Percentiles rank a stretch among this genome's conserved stretches.
Evolutionary conservation across 23 tunicate genomes (phyloP).

Genomic region (Styela clava): DNA sequence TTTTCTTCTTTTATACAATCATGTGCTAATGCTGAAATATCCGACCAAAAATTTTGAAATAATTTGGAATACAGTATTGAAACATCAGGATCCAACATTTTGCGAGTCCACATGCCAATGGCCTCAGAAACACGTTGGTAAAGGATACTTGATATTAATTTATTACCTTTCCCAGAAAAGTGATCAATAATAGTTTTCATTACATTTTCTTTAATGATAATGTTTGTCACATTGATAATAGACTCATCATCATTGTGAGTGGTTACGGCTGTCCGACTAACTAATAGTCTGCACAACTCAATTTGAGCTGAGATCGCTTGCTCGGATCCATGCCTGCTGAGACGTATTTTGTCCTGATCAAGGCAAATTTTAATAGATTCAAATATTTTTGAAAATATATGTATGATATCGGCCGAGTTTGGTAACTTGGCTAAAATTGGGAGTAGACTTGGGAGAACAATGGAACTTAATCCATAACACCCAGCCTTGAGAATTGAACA

Average conservation of each 20-base stretch:
- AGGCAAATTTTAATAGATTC: slow-evolving; percentile 26
- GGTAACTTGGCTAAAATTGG: slow-evolving; percentile 50
- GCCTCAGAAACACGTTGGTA: not conserved
- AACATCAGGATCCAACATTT: not conserved
- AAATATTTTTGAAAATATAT: slow-evolving; percentile 54
- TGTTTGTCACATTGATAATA: not conserved
- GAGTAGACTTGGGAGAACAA: slow-evolving; percentile 32
- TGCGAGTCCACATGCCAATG: not conserved
- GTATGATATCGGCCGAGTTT: slow-evolving; percentile 15
- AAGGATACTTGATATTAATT: not conserved
- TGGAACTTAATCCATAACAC: slow-evolving; percentile 61
- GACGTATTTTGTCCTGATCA: slow-evolving; percentile 8
- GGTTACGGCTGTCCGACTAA: not conserved
- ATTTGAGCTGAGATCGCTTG: not conserved
- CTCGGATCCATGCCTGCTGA: slow-evolving; percentile 8
- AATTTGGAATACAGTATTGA: not conserved
- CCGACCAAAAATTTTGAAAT: not conserved
- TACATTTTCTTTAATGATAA: not conserved
- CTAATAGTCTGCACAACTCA: slow-evolving; percentile 3
- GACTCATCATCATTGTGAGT: no score
- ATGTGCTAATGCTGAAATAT: not conserved
- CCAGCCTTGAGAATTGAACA: slow-evolving; percentile 47
- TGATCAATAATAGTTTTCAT: not conserved
- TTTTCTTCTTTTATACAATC: not conserved
- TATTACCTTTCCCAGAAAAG: not conserved